These are phyloP conservation scores for Holothuria glaberrima DNA, from an alignment of 35 echinoderm and acorn worm genomes.

Conservation along the genomic window DNA sequence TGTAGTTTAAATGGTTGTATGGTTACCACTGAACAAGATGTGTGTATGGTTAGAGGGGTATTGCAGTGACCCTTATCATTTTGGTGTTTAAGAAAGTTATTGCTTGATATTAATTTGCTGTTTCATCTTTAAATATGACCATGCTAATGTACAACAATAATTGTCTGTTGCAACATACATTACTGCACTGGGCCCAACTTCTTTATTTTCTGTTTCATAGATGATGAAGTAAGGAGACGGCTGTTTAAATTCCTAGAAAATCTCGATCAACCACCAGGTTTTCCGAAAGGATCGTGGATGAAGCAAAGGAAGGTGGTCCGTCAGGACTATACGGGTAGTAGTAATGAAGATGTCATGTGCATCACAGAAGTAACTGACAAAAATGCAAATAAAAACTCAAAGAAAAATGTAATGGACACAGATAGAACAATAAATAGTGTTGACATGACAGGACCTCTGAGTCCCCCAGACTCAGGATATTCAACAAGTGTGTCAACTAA, in stretches of 20 bases:
- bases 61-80: not conserved
- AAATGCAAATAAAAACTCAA: slow-evolving; percentile 31
- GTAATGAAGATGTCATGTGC: slow-evolving; percentile 33
- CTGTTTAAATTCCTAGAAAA: slow-evolving; percentile 54
- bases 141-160: not conserved
- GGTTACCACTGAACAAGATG: no score
- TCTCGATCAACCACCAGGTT: slow-evolving; percentile 51
- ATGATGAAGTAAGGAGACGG: slow-evolving; percentile 48
- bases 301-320: slow-evolving; percentile 32
- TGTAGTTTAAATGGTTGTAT: no score
- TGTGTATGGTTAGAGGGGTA: no score
- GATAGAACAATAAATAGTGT: not conserved
- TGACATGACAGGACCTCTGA: slow-evolving; percentile 35
- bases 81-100: no score
- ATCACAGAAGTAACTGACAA: slow-evolving; percentile 52
- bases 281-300: slow-evolving; percentile 49
- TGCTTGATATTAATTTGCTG: no score
- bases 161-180: not conserved
- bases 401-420: not conserved
- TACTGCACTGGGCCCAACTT: not conserved
- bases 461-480: slow-evolving; percentile 55
- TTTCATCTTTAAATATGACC: not conserved
- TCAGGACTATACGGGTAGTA: slow-evolving; percentile 20
- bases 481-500: slow-evolving; percentile 47
- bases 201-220: slow-evolving; percentile 15